Conservation (phyloP, 2,888 invertebrate species). For the Ernsta delagoae region DNA sequence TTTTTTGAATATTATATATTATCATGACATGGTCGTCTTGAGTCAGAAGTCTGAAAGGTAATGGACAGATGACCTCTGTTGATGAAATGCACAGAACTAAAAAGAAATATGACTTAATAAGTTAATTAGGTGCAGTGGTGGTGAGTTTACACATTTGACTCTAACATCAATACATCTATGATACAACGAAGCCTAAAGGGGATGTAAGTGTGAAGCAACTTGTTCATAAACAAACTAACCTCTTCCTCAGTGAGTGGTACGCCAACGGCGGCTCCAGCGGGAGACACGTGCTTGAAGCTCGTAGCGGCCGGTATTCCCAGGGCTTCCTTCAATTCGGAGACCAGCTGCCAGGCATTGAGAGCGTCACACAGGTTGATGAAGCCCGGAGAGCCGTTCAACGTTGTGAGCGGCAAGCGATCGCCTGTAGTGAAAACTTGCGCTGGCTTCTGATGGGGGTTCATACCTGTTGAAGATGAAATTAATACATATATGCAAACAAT, state of each 20-base stretch:
- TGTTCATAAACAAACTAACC: constrained; percentile 57
- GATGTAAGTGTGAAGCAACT: no score
- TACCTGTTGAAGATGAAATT: constrained; percentile 71
- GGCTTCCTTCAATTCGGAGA: constrained; percentile 92
- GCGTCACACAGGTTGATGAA: constrained; percentile 99
- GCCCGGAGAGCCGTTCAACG: constrained; percentile 97
- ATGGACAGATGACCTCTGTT: no score
- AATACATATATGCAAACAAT: no score
- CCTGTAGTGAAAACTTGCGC: constrained; percentile 95
- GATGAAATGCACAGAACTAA: no score
- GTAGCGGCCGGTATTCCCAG: constrained; percentile 95
- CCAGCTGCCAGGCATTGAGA: constrained; percentile 98
- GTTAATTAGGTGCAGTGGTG: no score
- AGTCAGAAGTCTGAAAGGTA: no score
- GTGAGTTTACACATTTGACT: no score
- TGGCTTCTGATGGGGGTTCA: constrained; percentile 99
- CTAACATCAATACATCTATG: no score
- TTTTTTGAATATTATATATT: no score
- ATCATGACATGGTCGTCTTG: no score
- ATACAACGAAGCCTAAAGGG: no score
- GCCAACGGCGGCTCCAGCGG: constrained; percentile 98
- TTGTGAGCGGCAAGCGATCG: constrained; percentile 92
- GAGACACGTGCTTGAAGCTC: constrained; percentile 99
- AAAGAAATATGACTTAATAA: no score
- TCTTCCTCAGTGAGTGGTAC: constrained; percentile 89